Base-by-base conservation (phyloP, 2,797 vertebrate species). In the Rhynchonycteris naso region DNA sequence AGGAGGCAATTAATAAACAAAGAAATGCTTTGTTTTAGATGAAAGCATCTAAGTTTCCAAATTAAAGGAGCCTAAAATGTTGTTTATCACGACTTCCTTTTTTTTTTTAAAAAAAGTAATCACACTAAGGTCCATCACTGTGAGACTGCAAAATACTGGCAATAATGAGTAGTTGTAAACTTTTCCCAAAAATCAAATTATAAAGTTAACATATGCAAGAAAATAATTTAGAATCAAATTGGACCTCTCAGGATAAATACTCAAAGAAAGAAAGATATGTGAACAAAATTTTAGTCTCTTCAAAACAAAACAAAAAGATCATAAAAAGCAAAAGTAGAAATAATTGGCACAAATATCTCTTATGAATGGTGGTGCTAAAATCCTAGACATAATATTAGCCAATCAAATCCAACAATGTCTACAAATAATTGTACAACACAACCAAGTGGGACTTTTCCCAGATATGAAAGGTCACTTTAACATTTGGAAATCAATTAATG, bases 401-500 rank as follows among this genome's bases (percentile, higher is more conserved):
- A 59, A 13, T 82, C 9, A 63, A 93, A 86, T 54, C 14, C 10
- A 86, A 86, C 1, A 68, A 63, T 59, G 69, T 38, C 7, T 74
- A 30, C 50, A 83, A 96, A 76, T 4, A 84, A 87, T 75, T 76
- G 71, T 84, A 58, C 2, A 63, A 66, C 18, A 33, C 3, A 58
- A 82, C 14, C 2, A 69, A 50, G 14, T 56, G 30, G 7, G 7
- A 38, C 80, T 68, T 90, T 85, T 16, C 35, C 38, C 28, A 88
- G 19, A 88, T 93, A 68, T 22, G 16, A n/a, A 91, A 92, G 63
- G 2, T 26, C 93, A 11, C 15, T 56, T 84, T 6, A 63, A 33
- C 3, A 66, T 78, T 56, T 89, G 63, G 65, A 95, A 91, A 86
- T 88, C 26, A 92, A 63, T 58, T 79, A 28, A 92, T 75, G 9